These are phyloP conservation scores for Mimumesa dahlbomi DNA, from an alignment of 2,888 invertebrate species.

Conservation along the genomic window DNA sequence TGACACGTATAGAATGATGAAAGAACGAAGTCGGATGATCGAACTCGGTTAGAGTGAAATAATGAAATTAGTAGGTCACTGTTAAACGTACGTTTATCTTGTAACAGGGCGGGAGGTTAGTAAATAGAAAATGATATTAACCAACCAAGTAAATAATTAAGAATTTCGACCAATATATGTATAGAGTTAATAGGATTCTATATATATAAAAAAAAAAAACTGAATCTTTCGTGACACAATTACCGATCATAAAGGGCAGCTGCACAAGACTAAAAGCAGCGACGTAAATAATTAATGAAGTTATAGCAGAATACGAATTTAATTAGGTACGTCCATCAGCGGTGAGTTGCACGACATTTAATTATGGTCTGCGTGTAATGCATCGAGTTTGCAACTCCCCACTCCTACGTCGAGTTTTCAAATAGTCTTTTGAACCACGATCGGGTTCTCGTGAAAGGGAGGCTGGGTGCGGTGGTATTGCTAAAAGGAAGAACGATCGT, in stretches of 20 bases:
- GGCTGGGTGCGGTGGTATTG: conserved; percentile 19
- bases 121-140: too few species aligned
- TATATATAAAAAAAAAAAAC: too few species aligned
- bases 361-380: conserved; percentile 58
- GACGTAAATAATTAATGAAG: conserved; percentile 30
- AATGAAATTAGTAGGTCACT: too few species aligned
- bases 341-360: conserved; percentile 60
- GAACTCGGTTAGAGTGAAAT: too few species aligned
- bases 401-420: conserved; percentile 41
- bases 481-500: conserved; percentile 49
- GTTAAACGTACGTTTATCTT: too few species aligned
- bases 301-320: conserved; percentile 52
- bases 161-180: too few species aligned
- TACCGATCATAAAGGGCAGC: not conserved
- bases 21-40: too few species aligned
- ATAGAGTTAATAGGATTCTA: too few species aligned
- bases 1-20: too few species aligned
- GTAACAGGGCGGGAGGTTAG: too few species aligned
- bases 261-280: not conserved
- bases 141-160: too few species aligned
- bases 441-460: conserved; percentile 27
- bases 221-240: not conserved
- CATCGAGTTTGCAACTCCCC: conserved; percentile 39
- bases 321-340: conserved; percentile 57
- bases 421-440: conserved; percentile 46